Evolutionary conservation across 2,113 vertebrate genomes (phyloP).

Genomic region (Todiramphus chloris): DNA sequence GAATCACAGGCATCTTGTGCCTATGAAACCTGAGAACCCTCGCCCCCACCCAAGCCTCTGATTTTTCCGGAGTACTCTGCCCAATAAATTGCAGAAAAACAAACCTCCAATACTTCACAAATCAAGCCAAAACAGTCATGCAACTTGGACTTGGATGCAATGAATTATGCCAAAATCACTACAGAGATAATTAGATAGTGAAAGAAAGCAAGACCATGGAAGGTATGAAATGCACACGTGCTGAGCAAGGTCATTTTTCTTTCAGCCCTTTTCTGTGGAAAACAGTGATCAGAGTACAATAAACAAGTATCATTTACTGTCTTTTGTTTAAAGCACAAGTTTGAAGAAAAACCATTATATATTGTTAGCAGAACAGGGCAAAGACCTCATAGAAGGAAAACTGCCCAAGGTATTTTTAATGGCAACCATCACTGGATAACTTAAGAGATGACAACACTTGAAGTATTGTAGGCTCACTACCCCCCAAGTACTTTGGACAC

Average conservation of each 20-base stretch:
- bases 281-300: not conserved
- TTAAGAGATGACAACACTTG: not conserved
- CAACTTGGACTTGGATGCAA: constrained; percentile 51
- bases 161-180: constrained; percentile 53
- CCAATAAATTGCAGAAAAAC: constrained; percentile 62
- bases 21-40: constrained; percentile 54
- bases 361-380: not conserved
- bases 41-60: constrained; percentile 58
- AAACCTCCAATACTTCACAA: constrained; percentile 57
- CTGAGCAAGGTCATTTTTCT: constrained; percentile 46
- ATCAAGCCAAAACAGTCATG: constrained; percentile 69
- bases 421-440: not conserved
- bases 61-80: constrained; percentile 63
- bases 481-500: not conserved
- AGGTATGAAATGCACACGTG: constrained; percentile 58
- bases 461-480: not conserved
- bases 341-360: not conserved
- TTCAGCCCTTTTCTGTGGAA: constrained; percentile 5
- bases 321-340: not conserved
- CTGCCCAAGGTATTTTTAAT: not conserved
- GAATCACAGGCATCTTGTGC: constrained; percentile 62
- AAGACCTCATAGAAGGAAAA: not conserved
- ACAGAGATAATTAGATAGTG: constrained; percentile 60
- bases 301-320: constrained; percentile 2
- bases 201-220: constrained; percentile 53